Evolutionary conservation across 2,113 vertebrate species (phyloP).

Genomic region (Anolis carolinensis): DNA sequence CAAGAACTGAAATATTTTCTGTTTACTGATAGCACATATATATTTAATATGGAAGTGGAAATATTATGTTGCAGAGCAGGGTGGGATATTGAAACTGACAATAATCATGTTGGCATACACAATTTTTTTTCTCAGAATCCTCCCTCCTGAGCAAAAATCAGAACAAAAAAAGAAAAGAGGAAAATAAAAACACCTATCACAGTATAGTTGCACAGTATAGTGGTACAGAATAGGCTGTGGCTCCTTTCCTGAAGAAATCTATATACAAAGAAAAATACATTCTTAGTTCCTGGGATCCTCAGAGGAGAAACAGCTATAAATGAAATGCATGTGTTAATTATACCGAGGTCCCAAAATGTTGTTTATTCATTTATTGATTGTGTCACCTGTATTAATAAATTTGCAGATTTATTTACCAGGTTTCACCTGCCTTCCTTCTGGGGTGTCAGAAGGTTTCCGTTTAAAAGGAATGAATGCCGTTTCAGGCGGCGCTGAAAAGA

Average conservation of each 20-base stretch:
- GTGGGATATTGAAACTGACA: no score
- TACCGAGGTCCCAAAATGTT: neutral
- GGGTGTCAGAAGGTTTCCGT: slow-evolving; percentile 66
- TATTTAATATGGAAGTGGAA: neutral
- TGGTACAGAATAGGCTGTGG: neutral
- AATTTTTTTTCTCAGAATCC: neutral
- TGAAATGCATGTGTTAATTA: neutral
- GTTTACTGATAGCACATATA: neutral
- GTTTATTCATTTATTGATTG: neutral
- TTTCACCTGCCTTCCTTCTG: slow-evolving; percentile 67
- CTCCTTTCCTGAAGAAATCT: slow-evolving; percentile 7
- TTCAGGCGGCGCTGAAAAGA: slow-evolving; percentile 79
- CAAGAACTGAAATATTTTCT: neutral
- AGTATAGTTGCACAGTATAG: neutral
- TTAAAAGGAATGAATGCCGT: slow-evolving; percentile 65
- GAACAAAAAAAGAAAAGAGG: neutral
- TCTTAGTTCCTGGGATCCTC: neutral
- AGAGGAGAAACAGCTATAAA: neutral
- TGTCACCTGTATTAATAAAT: slow-evolving; percentile 41
- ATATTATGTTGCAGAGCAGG: neutral
- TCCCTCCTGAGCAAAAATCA: slow-evolving; percentile 2
- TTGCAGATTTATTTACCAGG: slow-evolving; percentile 72
- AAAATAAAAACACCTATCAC: fast-evolving
- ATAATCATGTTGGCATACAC: neutral
- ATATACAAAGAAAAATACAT: neutral